Base-by-base conservation (phyloP, 2,113 vertebrate species). In the Triplophysa dalaica region DNA sequence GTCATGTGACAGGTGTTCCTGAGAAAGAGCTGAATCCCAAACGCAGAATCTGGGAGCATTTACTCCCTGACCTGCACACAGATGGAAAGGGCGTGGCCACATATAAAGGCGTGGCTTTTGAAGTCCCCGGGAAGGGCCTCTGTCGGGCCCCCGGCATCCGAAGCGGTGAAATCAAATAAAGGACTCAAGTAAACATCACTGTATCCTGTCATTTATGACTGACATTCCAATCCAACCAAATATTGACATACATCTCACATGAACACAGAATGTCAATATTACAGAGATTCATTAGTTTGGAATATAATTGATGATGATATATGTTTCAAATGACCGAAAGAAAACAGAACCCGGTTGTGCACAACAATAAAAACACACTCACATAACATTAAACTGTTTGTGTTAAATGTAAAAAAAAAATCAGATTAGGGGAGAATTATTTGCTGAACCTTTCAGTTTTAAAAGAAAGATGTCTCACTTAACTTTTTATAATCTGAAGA, bases 121-220 rank as follows among this genome's bases (percentile, higher is more conserved):
- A 97, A 87, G 96, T 99, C 88, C 94, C 93, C 83, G 97, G 96
- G 33, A 98, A 97, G 83, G 98, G 98, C 7, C 89, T 95, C 2
- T 98, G 96, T 88, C 84, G 90, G 77, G 94, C 95, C 61, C 93
- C 94, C 13, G 95, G 94, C 78, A 94, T 99, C 92, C 90, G 88
- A 88, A 94, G 91, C 85, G 94, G 94, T 0, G 85, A 83, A 74
- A 96, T 99, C 89, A 96, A 94, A 90, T 97, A 90, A 72, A 67
- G n/a, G 16, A 17, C 13, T 2, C 21, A 22, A 4, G 12, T 66
- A 10, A 22, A 62, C 3, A 0, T 21, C 70, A 61, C 9, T 21
- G 52, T 21, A 11, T 61, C 21, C 50, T 4, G 24, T 33, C 12
- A 43, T 60, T 56, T 13, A 26, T 33, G 8, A 77, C 8, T 11